Base-by-base conservation (phyloP, 2,113 vertebrate species). In the Elachura formosa region DNA sequence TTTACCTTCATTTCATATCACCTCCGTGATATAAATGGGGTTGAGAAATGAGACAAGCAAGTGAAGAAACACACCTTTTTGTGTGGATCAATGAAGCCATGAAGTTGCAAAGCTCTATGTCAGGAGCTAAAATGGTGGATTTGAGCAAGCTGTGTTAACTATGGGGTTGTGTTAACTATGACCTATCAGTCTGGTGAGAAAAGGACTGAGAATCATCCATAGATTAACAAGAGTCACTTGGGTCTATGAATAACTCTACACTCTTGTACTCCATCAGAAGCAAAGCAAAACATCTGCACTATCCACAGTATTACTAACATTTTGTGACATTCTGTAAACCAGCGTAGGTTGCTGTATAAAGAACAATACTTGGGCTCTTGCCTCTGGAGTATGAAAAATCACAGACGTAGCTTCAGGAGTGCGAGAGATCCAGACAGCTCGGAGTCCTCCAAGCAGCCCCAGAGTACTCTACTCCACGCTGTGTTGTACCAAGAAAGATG, bases 401-500 rank as follows among this genome's bases (percentile, higher is more conserved):
- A n/a, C 69, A 69, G 45, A 36, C 3, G 1, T 7, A 25, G 38
- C 55, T 85, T 54, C 56, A 52, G 63, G n/a, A 93, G 29, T 31
- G 49, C 0, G 2, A 74, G 52, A 68, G 73, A 66, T 13, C 18
- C 31, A 6, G 51, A 78, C 71, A 95, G 41, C 74, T 66, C 11
- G 0, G 29, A 93, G 51, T 36, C 38, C 69, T 51, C 73, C 8
- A 2, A 16, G 8, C 49, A 84, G 67, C 79, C 74, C 41, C 23
- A 23, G 28, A 63, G 46, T 22, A 58, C 36, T 61, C 36, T 19
- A 8, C 36, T n/a, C 67, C 52, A 12, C 2, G 13, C 58, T 3
- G 1, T 62, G 26, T 40, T 1, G 0, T 24, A 33, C 8, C 24
- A 36, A 82, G 64, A 73, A 61, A 48, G 45, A 61, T 10, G 1